phyloP scores from a whole-genome alignment of 2,797 vertebrate species.

The Staurois parvus region DNA sequence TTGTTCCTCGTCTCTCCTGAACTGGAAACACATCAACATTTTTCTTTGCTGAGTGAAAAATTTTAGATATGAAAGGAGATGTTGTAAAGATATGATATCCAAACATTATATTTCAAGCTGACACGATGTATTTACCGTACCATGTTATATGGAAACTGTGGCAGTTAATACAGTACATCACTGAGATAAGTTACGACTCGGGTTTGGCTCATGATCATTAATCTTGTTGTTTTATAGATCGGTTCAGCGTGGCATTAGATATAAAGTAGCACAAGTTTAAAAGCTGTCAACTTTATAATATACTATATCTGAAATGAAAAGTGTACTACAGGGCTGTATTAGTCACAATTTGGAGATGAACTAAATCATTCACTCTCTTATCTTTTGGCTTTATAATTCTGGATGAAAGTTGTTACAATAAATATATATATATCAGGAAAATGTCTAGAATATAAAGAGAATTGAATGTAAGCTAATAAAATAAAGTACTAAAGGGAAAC shows the following conservation, averaged over 20 bases:
- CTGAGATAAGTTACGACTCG: constrained; percentile 12
- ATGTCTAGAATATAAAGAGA: too few relatives aligned
- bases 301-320: not conserved
- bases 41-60: constrained; percentile 2
- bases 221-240: not conserved
- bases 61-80: constrained; percentile 23
- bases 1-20: not conserved
- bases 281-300: not conserved
- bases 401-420: not conserved
- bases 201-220: constrained; percentile 1
- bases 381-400: not conserved
- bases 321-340: not conserved
- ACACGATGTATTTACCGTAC: not conserved
- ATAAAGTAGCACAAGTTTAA: not conserved
- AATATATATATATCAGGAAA: too few relatives aligned
- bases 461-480: too few relatives aligned
- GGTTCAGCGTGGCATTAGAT: not conserved
- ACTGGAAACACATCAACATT: not conserved
- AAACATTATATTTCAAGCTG: constrained; percentile 20
- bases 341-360: not conserved
- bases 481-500: too few relatives aligned
- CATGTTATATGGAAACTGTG: constrained; percentile 11
- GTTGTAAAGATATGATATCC: not conserved
- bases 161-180: constrained; percentile 20
- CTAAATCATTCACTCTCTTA: constrained; percentile 1